Conservation (phyloP, 2,113 vertebrate species). For the Seriola dumerili region DNA sequence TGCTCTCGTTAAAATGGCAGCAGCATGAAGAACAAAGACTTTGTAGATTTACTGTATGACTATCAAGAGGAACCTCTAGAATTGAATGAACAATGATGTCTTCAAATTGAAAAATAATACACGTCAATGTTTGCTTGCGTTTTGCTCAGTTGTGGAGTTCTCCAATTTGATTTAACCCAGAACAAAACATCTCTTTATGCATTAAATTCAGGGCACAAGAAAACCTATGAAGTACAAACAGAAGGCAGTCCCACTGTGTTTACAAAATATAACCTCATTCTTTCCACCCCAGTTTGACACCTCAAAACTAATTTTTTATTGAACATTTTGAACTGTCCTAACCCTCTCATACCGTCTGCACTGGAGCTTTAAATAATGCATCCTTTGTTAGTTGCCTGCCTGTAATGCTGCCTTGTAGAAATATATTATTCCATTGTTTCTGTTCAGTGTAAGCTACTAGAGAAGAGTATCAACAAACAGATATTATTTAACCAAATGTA, state of each 20-base stretch:
- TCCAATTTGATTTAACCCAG: neutral
- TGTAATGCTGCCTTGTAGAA: neutral
- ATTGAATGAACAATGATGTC: neutral
- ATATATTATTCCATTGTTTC: neutral
- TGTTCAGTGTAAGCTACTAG: neutral
- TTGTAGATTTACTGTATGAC: neutral
- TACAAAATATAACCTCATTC: neutral
- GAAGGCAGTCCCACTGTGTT: neutral
- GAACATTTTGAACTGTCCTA: neutral
- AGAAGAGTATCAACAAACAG: neutral
- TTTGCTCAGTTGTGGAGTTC: neutral
- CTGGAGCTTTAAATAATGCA: neutral
- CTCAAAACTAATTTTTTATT: neutral
- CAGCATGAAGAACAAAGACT: constrained; percentile 14
- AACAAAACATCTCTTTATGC: neutral
- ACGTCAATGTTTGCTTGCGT: neutral
- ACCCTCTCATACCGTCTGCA: neutral
- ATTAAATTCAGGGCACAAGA: neutral
- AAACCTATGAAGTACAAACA: neutral
- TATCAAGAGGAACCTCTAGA: neutral
- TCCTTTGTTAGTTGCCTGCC: neutral
- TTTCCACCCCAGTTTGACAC: neutral
- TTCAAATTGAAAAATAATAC: neutral
- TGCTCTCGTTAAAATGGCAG: constrained; percentile 24
- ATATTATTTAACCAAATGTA: neutral